Percentiles rank a stretch among this genome's conserved stretches.
These are phyloP conservation scores for Corbicula japonica DNA, from an alignment of 2,888 invertebrate genomes.

Conservation along the genomic window DNA sequence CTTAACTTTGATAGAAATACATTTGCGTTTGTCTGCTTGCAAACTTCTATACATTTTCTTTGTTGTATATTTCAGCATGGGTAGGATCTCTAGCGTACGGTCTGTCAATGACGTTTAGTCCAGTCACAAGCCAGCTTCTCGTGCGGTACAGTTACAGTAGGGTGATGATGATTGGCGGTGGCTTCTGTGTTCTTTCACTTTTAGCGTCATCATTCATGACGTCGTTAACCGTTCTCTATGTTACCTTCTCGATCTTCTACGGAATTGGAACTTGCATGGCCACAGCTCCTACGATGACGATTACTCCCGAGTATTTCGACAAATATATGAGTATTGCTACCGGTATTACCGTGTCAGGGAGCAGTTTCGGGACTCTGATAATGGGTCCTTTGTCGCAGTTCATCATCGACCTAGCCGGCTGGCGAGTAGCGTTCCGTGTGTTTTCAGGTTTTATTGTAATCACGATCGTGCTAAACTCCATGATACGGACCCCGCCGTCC, in stretches of 20 bases:
- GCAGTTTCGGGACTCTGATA: slow-evolving; percentile 79
- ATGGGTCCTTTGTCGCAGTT: slow-evolving; percentile 77
- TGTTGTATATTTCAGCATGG: slow-evolving; percentile 82
- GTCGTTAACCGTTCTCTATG: slow-evolving; percentile 70
- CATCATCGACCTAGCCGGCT: slow-evolving; percentile 72
- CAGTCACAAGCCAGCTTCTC: slow-evolving; percentile 73
- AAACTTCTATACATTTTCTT: too few species aligned
- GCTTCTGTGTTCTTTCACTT: slow-evolving; percentile 74
- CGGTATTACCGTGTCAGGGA: slow-evolving; percentile 79
- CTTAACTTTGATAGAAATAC: too few species aligned
- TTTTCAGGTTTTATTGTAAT: slow-evolving; percentile 68
- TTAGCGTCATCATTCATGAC: slow-evolving; percentile 76
- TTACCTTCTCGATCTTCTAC: slow-evolving; percentile 78
- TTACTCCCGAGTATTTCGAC: slow-evolving; percentile 79
- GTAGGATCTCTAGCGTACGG: slow-evolving; percentile 80
- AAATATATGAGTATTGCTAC: slow-evolving; percentile 78
- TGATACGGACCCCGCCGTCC: slow-evolving; percentile 60
- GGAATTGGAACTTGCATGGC: slow-evolving; percentile 79
- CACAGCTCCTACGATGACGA: slow-evolving; percentile 79
- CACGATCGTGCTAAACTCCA: slow-evolving; percentile 62
- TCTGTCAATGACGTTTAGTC: slow-evolving; percentile 78
- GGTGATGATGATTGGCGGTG: slow-evolving; percentile 73
- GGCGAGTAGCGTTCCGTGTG: slow-evolving; percentile 75
- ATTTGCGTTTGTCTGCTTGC: too few species aligned
- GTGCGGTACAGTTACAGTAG: slow-evolving; percentile 71